phyloP scores from a whole-genome alignment of 2,797 vertebrate species.

The Falco cherrug region DNA sequence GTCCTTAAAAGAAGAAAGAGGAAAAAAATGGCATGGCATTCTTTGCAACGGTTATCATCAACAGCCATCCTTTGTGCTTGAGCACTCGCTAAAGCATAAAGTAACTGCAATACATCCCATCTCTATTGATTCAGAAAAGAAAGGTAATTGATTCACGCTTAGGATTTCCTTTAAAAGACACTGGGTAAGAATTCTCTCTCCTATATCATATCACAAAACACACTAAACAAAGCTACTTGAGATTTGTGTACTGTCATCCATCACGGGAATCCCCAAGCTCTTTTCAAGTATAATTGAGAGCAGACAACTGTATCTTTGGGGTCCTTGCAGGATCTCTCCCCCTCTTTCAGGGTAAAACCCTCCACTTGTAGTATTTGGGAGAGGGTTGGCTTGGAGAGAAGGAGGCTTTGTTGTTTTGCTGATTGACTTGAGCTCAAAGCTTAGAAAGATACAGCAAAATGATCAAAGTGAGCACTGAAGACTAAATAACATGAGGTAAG shows the following conservation, averaged over 20 bases:
- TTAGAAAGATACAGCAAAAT: not conserved
- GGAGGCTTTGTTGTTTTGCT: not conserved
- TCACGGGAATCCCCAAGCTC: not conserved
- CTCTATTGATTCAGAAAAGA: constrained; percentile 58
- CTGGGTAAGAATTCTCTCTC: constrained; percentile 38
- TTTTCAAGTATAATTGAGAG: constrained; percentile 1
- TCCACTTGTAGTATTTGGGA: not conserved
- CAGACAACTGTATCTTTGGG: not conserved
- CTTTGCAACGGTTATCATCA: constrained; percentile 37
- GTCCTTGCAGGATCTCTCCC: not conserved
- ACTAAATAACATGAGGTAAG: not conserved
- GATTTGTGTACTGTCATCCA: constrained; percentile 24
- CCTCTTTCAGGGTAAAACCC: not conserved
- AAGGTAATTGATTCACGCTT: constrained; percentile 61
- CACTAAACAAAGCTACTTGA: constrained; percentile 49
- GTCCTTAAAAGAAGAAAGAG: constrained; percentile 31
- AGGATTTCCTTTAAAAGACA: constrained; percentile 59
- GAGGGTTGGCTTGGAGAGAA: not conserved
- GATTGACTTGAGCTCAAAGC: not conserved
- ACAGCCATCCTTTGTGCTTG: constrained; percentile 42
- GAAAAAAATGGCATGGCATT: not conserved
- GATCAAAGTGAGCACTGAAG: not conserved
- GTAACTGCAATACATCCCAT: constrained; percentile 43
- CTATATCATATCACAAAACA: constrained; percentile 47
- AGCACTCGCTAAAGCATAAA: not conserved